Base-by-base conservation (phyloP, 2,888 invertebrate genomes). In the Dryadula phaetusa region DNA sequence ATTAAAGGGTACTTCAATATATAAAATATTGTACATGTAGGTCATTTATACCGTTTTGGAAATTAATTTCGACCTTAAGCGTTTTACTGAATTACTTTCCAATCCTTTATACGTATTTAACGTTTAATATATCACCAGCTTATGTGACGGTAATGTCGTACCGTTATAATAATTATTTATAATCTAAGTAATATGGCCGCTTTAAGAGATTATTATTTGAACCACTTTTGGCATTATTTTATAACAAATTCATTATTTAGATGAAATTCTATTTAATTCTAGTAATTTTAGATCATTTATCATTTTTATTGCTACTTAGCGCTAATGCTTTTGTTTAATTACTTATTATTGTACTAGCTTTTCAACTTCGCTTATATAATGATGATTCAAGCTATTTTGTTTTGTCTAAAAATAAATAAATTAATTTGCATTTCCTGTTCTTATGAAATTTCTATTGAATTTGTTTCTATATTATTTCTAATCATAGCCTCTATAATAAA, bases 51-150 rank as follows among this genome's bases (percentile, higher is more conserved):
- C 71, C 78, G 69, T 71, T 74, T 70, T 54, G 70, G 64, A 71
- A 64, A 63, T 70, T 71, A 64, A 72, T 72, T 70, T 46, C 47
- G 65, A 69, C 70, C 69, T 69, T 64, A 66, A 67, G 62, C 66
- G 62, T 68, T 72, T 69, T 54, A 68, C 64, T 66, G 69, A 69
- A 69, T 71, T 67, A 69, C 71, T 73, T 73, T 73, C 67, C 66
- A 73, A 69, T 66, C 67, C 70, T 69, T 70, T 67, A 71, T 70
- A 66, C 63, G 66, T 64, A 66, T 68, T 70, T 70, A 70, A 69
- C 58, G 64, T 66, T 54, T 32, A 49, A 70, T 71, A 69, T 69
- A 69, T 71, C 52, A 69, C 61, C 20, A 34, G 53, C 46, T 71
- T 66, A 71, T 62, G 58, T 62, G 62, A 66, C 58, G 53, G 62